Evolutionary conservation across 2,113 vertebrate genomes (phyloP), one percentile per base, ranked within the genome.

Genomic region (Pteropus alecto): DNA sequence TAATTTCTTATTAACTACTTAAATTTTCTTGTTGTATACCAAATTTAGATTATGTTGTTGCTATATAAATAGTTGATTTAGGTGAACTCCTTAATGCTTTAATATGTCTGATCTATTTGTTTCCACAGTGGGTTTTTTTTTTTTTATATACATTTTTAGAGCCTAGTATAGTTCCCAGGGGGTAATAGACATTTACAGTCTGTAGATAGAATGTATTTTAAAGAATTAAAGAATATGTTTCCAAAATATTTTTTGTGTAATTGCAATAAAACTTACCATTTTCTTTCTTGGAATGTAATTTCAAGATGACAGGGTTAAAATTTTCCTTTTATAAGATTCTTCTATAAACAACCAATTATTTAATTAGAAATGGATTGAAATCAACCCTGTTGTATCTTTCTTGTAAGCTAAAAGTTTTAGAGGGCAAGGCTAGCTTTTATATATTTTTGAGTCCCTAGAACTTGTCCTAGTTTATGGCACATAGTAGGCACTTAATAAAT

Each of bases 41-140:
- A 73, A 93, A 97, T 92, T 96, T 94, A 97, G 92, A 97, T 98
- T 98, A 97, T 97, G 96, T 98, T 97, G 93, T 92, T 87, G n/a
- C 15, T 92, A n/a, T 43, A 94, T 98, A 97, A 98, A 97, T 98
- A 96, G 98, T 98, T 98, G 97, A 98, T 98, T 95, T 93, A 97
- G 93, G 67, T 96, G 81, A 98, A 97, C 54, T 98, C 58, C 63
- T 98, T 93, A 96, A 96, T 94, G 67, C 90, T 98, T 97, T 95
- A 97, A 84, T 97, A 90, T 97, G 98, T 96, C 96, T 95, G 94
- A 78, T 97, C 94, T 95, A 96, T 98, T 98, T 98, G 93, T 90
- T 98, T 78, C 63, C 63, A 98, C 96, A 97, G 96, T 97, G 26
- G 46, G 46, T 48, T 48, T 48, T 73, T 84, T 92, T 97, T 98